Conservation (phyloP, 2,888 invertebrate genomes). For the Hesperia comma region DNA sequence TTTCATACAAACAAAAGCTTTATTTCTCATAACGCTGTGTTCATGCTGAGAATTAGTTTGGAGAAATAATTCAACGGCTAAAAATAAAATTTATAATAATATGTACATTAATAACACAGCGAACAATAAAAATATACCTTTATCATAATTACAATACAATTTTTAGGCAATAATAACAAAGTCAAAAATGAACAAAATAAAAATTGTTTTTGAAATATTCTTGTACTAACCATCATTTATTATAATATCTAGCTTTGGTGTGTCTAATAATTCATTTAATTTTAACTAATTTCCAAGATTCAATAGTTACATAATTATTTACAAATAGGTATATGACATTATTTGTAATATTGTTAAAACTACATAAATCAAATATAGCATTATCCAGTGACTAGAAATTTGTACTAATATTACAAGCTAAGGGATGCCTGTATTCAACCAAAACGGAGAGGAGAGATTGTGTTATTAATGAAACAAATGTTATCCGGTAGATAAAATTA, state of each 20-base stretch:
- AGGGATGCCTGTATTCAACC: not conserved
- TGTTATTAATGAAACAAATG: not conserved
- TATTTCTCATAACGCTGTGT: constrained; percentile 76
- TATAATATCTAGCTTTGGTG: not conserved
- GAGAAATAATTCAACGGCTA: constrained; percentile 15
- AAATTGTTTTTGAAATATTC: not conserved
- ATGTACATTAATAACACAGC: constrained; percentile 53
- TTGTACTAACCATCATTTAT: constrained; percentile 11
- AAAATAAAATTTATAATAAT: constrained; percentile 44
- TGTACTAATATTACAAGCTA: constrained; percentile 9
- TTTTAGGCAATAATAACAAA: constrained; percentile 40
- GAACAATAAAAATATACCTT: constrained; percentile 42
- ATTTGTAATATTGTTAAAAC: constrained; percentile 9
- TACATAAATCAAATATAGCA: constrained; percentile 23
- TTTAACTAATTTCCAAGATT: not conserved
- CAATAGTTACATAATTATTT: not conserved
- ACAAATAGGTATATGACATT: not conserved
- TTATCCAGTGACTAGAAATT: not conserved
- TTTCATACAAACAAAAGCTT: constrained; percentile 69
- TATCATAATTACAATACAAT: constrained; percentile 43
- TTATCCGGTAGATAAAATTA: too few relatives aligned
- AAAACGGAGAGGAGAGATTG: not conserved
- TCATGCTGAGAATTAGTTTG: constrained; percentile 26
- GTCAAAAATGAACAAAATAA: constrained; percentile 1
- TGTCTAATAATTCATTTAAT: not conserved